Conservation (phyloP, 2,113 vertebrate species). For the Junco hyemalis region DNA sequence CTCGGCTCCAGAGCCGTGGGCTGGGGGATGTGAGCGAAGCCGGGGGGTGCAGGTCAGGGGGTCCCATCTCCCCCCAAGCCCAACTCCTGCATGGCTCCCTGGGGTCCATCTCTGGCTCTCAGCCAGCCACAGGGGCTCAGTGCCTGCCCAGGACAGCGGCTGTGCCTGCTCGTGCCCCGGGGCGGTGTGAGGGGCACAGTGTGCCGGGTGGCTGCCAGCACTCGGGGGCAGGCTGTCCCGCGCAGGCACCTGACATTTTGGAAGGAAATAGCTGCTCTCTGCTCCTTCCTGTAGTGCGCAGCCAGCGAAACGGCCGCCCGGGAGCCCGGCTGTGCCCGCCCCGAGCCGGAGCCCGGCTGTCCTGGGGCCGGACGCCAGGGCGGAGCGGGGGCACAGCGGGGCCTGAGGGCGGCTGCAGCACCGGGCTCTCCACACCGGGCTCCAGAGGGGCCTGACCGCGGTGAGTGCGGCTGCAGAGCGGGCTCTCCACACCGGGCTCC, state of each 20-base stretch:
- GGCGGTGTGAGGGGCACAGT: rapidly evolving
- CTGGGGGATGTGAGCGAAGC: rapidly evolving
- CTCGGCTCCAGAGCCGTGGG: not conserved
- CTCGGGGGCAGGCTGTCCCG: constrained; percentile 12
- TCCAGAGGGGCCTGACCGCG: too few relatives aligned
- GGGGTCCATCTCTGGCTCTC: not conserved
- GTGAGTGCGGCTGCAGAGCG: not conserved
- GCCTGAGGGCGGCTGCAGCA: not conserved
- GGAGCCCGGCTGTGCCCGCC: not conserved
- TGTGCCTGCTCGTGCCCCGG: not conserved
- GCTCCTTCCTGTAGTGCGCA: constrained; percentile 74
- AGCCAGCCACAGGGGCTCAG: not conserved
- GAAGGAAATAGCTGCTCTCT: constrained; percentile 56
- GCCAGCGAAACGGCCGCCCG: not conserved
- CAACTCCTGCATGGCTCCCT: not conserved
- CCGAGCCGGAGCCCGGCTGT: not conserved
- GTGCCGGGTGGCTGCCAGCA: constrained; percentile 47
- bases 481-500: too few relatives aligned
- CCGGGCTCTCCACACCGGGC: too few relatives aligned
- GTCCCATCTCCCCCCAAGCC: rapidly evolving
- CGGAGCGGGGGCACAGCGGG: not conserved
- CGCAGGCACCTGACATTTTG: constrained; percentile 64
- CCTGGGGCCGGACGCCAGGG: not conserved
- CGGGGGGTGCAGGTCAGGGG: not conserved
- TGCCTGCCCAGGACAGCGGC: not conserved